phyloP scores from a whole-genome alignment of 1,140 invertebrate species.

The Drosophila triauraria region DNA sequence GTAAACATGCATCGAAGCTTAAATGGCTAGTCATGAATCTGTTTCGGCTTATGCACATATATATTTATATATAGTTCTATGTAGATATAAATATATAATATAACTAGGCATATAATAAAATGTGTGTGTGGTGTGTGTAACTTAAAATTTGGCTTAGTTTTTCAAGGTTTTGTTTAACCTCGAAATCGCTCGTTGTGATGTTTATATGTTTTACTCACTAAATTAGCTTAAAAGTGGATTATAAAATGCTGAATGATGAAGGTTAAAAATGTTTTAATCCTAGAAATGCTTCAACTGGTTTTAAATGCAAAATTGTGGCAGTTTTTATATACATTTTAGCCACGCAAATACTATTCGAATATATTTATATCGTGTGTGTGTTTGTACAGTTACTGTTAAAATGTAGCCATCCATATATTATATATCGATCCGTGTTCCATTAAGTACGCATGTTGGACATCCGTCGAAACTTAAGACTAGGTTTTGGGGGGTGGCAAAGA shows the following conservation, averaged over 20 bases:
- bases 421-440: slow-evolving; percentile 22
- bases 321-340: slow-evolving; percentile 74
- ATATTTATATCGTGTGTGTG: slow-evolving; percentile 9
- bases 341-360: slow-evolving; percentile 65
- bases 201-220: slow-evolving; percentile 31
- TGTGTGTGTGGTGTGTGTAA: slow-evolving; percentile 30
- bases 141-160: slow-evolving; percentile 64
- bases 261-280: slow-evolving; percentile 40
- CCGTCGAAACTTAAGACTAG: slow-evolving; percentile 39
- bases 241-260: slow-evolving; percentile 25
- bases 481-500: slow-evolving; percentile 10
- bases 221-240: slow-evolving; percentile 42
- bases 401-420: slow-evolving; percentile 32
- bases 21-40: slow-evolving; percentile 75
- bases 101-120: slow-evolving; percentile 39
- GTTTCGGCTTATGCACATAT: slow-evolving; percentile 42
- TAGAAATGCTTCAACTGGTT: slow-evolving; percentile 81
- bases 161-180: slow-evolving; percentile 15
- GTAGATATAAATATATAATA: slow-evolving; percentile 44
- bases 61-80: slow-evolving; percentile 19
- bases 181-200: slow-evolving; percentile 62
- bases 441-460: slow-evolving; percentile 65
- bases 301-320: slow-evolving; percentile 73
- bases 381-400: slow-evolving; percentile 63
- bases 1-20: slow-evolving; percentile 83